Evolutionary conservation across 2,113 vertebrate species (phyloP).

Genomic region (Gymnobelideus leadbeateri): DNA sequence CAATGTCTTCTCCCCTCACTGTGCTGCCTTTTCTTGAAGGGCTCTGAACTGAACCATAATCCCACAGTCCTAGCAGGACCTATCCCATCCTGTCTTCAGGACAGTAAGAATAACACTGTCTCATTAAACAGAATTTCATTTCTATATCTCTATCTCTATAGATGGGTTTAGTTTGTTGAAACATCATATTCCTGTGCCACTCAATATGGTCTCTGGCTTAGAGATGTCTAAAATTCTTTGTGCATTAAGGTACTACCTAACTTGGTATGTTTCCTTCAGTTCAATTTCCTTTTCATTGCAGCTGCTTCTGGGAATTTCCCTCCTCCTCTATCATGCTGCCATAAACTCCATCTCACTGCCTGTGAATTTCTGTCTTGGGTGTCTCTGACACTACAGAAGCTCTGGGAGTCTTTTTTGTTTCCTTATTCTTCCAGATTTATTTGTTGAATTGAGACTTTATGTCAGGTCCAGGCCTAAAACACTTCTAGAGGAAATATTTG

Average conservation of each 20-base stretch:
- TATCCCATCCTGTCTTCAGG: neutral
- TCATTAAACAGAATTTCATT: neutral
- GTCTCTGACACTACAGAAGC: neutral
- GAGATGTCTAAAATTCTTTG: neutral
- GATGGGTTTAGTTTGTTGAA: neutral
- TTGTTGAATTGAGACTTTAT: neutral
- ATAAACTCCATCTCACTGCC: neutral
- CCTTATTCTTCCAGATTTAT: neutral
- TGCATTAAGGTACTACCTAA: neutral
- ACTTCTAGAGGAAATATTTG: neutral
- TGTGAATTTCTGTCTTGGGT: neutral
- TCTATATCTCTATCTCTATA: neutral
- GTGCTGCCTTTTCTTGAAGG: neutral
- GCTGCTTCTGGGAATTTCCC: neutral
- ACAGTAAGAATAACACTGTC: neutral
- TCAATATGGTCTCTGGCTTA: neutral
- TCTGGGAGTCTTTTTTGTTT: neutral
- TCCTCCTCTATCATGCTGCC: neutral
- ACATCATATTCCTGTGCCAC: accelerated
- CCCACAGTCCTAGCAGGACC: neutral
- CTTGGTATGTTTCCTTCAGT: neutral
- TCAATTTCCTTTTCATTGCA: neutral
- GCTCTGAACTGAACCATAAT: neutral
- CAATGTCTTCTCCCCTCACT: neutral
- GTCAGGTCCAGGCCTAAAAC: neutral